Evolutionary conservation across 2,797 vertebrate species (phyloP), one percentile per base, ranked within the genome.

Genomic region (Remorina albescens): DNA sequence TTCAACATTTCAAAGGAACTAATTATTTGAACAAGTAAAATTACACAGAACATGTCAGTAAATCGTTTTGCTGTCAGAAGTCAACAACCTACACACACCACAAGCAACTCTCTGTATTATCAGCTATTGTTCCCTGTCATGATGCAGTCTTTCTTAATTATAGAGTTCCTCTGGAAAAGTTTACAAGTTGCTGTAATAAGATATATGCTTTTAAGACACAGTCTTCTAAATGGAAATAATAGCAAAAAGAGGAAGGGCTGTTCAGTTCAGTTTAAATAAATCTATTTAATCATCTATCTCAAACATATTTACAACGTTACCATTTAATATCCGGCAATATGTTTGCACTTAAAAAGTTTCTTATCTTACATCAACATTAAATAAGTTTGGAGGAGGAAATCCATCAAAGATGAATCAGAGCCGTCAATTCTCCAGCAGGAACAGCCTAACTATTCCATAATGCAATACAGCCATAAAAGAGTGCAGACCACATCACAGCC

Each of bases 331-430:
- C 47, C 58, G 42, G 8, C 36, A 30, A 6, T 0, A 23, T 57
- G 46, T 71, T 41, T 28, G 8, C 70, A 51, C 69, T 34, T 81
- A 53, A 57, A 71, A 79, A 72, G 28, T 56, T 67, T 76, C 37
- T 74, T 66, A 71, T 75, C 46, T 55, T 37, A 51, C 74, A 58
- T 73, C 51, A 69, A 78, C 71, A 65, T 80, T 70, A 61, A 67
- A 82, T 63, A 64, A 77, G 80, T 86, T 80, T 53, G 46, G 49
- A 58, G 62, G 39, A 25, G 58, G 67, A 69, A 80, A 86, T 83
- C 65, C 51, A 80, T 85, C 85, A 80, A 65, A 76, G 71, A 70
- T 53, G 49, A 74, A 75, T 50, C 72, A 69, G 76, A 71, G 71
- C 78, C 86, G 67, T 47, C 67, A 86, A 49, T 78, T 86, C 59